These are phyloP conservation scores for Fistularia commersonii DNA, from an alignment of 2,797 vertebrate genomes.

Conservation along the genomic window DNA sequence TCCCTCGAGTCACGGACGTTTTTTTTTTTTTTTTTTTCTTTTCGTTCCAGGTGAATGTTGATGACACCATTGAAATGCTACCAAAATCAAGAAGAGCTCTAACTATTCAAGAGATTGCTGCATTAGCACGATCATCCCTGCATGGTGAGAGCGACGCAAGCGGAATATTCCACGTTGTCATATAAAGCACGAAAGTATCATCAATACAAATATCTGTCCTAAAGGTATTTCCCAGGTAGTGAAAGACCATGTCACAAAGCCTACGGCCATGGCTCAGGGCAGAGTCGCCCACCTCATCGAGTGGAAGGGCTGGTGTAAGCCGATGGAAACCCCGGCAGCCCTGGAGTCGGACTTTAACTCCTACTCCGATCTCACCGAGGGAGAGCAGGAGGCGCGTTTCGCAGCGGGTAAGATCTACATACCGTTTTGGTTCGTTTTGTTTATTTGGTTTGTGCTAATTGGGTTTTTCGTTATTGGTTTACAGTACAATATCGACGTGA, in stretches of 20 bases:
- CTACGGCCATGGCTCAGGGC: conserved; percentile 96
- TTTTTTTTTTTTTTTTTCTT: neutral
- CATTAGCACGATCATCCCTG: conserved; percentile 92
- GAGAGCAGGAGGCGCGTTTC: conserved; percentile 95
- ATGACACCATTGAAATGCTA: conserved; percentile 93
- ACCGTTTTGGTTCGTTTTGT: neutral
- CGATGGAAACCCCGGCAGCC: conserved; percentile 83
- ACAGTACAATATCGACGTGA: too few species aligned
- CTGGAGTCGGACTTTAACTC: conserved; percentile 92
- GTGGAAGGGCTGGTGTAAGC: conserved; percentile 98
- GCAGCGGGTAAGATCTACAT: conserved; percentile 78
- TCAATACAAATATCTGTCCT: neutral
- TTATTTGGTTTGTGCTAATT: too few species aligned
- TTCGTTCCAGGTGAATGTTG: conserved; percentile 90
- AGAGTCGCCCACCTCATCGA: conserved; percentile 95
- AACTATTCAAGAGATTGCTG: conserved; percentile 97
- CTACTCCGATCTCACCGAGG: conserved; percentile 93
- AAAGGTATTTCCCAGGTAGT: conserved; percentile 96
- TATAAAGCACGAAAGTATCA: neutral
- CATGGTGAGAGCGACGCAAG: conserved; percentile 76
- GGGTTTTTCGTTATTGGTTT: too few species aligned
- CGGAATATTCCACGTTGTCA: too few species aligned
- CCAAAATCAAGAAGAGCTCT: conserved; percentile 96
- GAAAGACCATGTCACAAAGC: conserved; percentile 98
- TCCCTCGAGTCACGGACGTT: conserved; percentile 8